A percentile compares a stretch with the other conserved stretches of the same genome.
Evolutionary conservation across 1,140 invertebrate genomes (phyloP).

Genomic region (Aphidius gifuensis): DNA sequence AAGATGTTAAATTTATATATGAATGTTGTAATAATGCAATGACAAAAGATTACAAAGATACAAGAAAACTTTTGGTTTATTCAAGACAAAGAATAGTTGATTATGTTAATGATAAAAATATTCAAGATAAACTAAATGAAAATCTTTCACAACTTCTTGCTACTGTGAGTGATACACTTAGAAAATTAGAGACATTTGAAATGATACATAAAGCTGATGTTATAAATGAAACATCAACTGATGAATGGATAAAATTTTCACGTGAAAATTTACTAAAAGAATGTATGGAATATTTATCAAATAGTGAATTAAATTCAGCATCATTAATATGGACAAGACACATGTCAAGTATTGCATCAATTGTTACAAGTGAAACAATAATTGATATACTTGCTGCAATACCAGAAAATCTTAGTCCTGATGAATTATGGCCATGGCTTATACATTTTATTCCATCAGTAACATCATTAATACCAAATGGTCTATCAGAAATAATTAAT

Average conservation of each 20-base stretch:
- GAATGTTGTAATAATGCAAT: conserved; percentile 48
- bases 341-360: conserved; percentile 29
- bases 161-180: conserved; percentile 33
- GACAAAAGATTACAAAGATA: conserved; percentile 36
- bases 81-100: conserved; percentile 37
- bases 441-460: conserved; percentile 43
- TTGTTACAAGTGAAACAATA: conserved; percentile 29
- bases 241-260: conserved; percentile 44
- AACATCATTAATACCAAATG: conserved; percentile 35
- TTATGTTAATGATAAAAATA: conserved; percentile 25
- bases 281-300: conserved; percentile 35
- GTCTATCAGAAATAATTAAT: conserved; percentile 33
- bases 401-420: conserved; percentile 27
- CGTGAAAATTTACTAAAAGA: conserved; percentile 38
- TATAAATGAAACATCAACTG: conserved; percentile 22
- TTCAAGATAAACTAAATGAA: conserved; percentile 18
- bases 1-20: conserved; percentile 42
- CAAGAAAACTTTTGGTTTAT: conserved; percentile 38
- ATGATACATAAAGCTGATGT: conserved; percentile 29
- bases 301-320: conserved; percentile 43
- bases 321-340: conserved; percentile 45
- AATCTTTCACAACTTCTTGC: conserved; percentile 24
- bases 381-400: conserved; percentile 33
- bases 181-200: conserved; percentile 44
- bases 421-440: conserved; percentile 41